Base-by-base conservation (phyloP, 2,888 invertebrate genomes). In the Coronaproctus castanopsis region DNA sequence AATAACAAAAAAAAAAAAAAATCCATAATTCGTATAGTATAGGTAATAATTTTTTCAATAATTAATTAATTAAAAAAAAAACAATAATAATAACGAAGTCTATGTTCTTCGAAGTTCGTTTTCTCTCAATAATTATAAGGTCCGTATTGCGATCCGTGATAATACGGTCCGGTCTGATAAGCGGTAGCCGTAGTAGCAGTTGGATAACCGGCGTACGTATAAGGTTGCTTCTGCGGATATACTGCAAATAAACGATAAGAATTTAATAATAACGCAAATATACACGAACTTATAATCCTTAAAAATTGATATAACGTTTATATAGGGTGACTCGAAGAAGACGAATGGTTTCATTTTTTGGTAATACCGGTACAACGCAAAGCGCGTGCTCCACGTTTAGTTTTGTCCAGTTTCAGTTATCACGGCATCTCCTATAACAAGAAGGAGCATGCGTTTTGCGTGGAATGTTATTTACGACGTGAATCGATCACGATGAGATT, bases 171-270 rank as follows among this genome's bases (percentile, higher is more conserved):
- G 51, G 85, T 86, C 61, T 89, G 85, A 75, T 90, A 90, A 58
- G 87, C 84, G 63, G 80, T 82, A 0, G 85, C 84, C n/a, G n/a
- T n/a, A 8, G 36, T 36, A 53, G 81, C 79, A 59, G 79, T 76
- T 60, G 87, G 86, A 72, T 90, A 89, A 61, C 88, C 87, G 58
- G 89, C 86, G 72, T 90, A 91, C 19, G 89, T 88, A 70, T 89
- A 88, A 67, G 88, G 89, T 72, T 91, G 89, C 74, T 92, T 92
- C 74, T 91, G 91, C 57, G 91, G 91, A 75, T 92, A 92, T 68
- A 92, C 91, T 87, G 79, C 54, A 75, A 75, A 68, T 66, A 64
- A 65, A 66, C 64, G 63, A 57, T 67, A 66, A 66, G 66, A 24
- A 57, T 23, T n/a, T n/a, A 55, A 58, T 10, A 60, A 62, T 21